Evolutionary conservation across 2,888 invertebrate species (phyloP).

Genomic region (Fragum fragum): DNA sequence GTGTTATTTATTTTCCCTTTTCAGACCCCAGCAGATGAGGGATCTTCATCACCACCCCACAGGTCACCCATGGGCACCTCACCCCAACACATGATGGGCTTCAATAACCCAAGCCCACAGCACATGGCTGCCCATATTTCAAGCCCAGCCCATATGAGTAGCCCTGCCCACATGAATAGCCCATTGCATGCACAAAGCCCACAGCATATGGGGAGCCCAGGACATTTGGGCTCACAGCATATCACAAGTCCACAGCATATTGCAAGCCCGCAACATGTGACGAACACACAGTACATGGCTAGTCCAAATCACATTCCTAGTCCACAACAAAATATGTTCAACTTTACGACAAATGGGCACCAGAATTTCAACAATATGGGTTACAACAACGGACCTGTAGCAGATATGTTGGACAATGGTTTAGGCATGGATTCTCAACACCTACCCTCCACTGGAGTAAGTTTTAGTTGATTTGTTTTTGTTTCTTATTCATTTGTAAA

Average conservation of each 20-base stretch:
- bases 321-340: slow-evolving; percentile 51
- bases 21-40: slow-evolving; percentile 73
- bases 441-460: slow-evolving; percentile 48
- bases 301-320: slow-evolving; percentile 54
- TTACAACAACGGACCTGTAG: slow-evolving; percentile 45
- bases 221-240: slow-evolving; percentile 44
- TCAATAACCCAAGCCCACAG: slow-evolving; percentile 56
- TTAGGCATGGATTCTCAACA: slow-evolving; percentile 42
- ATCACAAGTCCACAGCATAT: slow-evolving; percentile 59
- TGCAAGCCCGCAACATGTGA: slow-evolving; percentile 58
- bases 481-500: no score
- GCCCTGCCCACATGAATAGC: slow-evolving; percentile 44
- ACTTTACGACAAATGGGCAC: slow-evolving; percentile 35
- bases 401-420: slow-evolving; percentile 48
- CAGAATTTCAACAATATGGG: slow-evolving; percentile 45
- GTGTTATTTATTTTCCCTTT: slow-evolving; percentile 16
- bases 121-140: slow-evolving; percentile 54
- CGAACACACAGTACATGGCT: slow-evolving; percentile 56
- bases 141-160: slow-evolving; percentile 55
- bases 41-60: slow-evolving; percentile 71
- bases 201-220: slow-evolving; percentile 50
- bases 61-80: slow-evolving; percentile 61
- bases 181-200: slow-evolving; percentile 58
- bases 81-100: slow-evolving; percentile 62
- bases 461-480: no score